phyloP scores from a whole-genome alignment of 2,113 vertebrate genomes.

The Campylomormyrus tamandua region DNA sequence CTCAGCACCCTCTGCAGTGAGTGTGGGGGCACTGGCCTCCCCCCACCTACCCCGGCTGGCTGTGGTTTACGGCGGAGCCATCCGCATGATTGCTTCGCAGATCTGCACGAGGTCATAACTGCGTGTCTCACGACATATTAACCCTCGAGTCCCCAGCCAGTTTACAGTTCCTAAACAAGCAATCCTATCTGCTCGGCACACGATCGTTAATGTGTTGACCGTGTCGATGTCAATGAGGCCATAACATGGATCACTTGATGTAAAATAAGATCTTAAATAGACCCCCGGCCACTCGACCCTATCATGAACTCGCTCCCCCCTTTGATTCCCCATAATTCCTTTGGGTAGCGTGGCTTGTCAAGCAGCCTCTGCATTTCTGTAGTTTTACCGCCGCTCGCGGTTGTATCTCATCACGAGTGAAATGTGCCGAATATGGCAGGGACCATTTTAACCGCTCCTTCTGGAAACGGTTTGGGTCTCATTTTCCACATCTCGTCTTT shows the following conservation, averaged over 20 bases:
- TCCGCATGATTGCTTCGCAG: not conserved
- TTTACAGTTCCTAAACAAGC: not conserved
- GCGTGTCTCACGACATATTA: not conserved
- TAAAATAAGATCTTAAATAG: constrained; percentile 1
- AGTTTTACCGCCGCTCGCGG: not conserved
- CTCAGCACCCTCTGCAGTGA: not conserved
- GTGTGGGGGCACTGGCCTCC: not conserved
- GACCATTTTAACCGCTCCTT: not conserved
- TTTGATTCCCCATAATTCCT: not conserved
- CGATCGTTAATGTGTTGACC: not conserved
- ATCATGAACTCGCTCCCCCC: not conserved
- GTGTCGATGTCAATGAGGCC: not conserved
- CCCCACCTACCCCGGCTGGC: not conserved
- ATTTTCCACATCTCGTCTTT: not conserved
- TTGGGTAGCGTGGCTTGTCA: not conserved
- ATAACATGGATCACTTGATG: not conserved
- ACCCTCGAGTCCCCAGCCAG: not conserved
- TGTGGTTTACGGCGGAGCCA: not conserved
- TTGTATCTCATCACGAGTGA: constrained; percentile 3
- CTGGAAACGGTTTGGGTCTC: not conserved
- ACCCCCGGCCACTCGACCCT: not conserved
- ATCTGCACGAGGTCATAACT: not conserved
- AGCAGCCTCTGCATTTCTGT: not conserved
- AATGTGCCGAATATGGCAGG: not conserved
- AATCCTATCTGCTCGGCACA: not conserved